Evolutionary conservation across 2,888 invertebrate genomes (phyloP), one percentile per base, ranked within the genome.

Genomic region (Scrobipalpa costella): DNA sequence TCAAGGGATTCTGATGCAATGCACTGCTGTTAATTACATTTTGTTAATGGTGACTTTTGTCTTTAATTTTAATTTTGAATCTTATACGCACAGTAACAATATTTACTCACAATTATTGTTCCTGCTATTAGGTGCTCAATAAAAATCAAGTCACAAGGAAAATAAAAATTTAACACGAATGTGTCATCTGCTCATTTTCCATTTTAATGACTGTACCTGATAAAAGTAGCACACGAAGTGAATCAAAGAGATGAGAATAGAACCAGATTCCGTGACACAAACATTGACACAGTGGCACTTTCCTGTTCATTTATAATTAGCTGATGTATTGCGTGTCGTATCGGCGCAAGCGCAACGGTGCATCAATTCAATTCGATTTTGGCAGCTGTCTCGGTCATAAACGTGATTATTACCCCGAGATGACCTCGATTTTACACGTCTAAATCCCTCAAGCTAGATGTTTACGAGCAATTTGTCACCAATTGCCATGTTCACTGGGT

Each of bases 261-360:
- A 71, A 66, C 59, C 59, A 66, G 49, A 60, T 72, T 70, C 67
- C 73, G 75, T 77, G 79, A 77, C 79, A 79, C 73, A 77, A 85
- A 84, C 85, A 86, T 86, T 86, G 86, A 86, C 86, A 86, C 78
- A 83, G 73, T 83, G 71, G 74, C 78, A 78, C 82, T 83, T 83
- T 80, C 81, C 69, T 71, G 64, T 55, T 52, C 63, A 65, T 66
- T 68, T 80, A 85, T 78, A 76, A 75, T 80, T 83, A 84, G 80
- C 64, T 62, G 64, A 70, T 71, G 66, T 69, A 77, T 75, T 74
- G 73, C 68, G 67, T 64, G 63, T 70, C 69, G 67, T 69, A 74
- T 75, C 73, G 71, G 74, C 76, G 75, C 75, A 71, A 64, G 72
- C 75, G 71, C 71, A 72, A 52, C 62, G 27, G 66, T 66, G 70